Percentiles rank a stretch among this genome's conserved stretches.
These are phyloP conservation scores for Hyles euphorbiae DNA, from an alignment of 1,140 invertebrate species.

Conservation along the genomic window DNA sequence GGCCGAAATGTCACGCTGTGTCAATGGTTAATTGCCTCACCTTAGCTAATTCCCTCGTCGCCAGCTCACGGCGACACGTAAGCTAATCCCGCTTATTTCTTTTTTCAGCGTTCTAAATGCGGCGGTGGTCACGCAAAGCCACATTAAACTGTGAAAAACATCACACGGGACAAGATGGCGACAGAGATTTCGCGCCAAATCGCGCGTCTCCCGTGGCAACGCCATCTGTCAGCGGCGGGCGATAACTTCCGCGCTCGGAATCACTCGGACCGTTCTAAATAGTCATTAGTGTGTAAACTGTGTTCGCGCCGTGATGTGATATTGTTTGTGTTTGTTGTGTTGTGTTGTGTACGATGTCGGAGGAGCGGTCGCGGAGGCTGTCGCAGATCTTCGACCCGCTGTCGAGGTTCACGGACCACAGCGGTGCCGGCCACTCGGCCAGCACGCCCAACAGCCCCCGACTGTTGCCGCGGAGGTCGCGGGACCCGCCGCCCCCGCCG, in stretches of 20 bases:
- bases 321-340: conserved; percentile 47
- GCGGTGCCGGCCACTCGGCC: conserved; percentile 71
- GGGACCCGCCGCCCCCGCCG: conserved; percentile 76
- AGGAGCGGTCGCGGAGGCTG: conserved; percentile 79
- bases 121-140: conserved; percentile 27
- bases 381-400: conserved; percentile 89
- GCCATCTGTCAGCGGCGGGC: conserved; percentile 43
- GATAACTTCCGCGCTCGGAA: conserved; percentile 44
- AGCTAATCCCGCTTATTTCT: conserved; percentile 54
- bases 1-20: conserved; percentile 28
- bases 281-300: conserved; percentile 51
- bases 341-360: conserved; percentile 72
- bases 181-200: conserved; percentile 50
- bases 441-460: conserved; percentile 83
- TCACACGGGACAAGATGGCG: conserved; percentile 56
- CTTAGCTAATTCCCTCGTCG: conserved; percentile 40
- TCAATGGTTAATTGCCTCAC: conserved; percentile 46
- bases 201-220: conserved; percentile 30
- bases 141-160: conserved; percentile 58
- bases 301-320: conserved; percentile 57
- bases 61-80: conserved; percentile 22
- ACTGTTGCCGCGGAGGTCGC: conserved; percentile 77
- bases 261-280: conserved; percentile 53
- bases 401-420: conserved; percentile 80
- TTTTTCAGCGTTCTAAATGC: conserved; percentile 62